phyloP scores from a whole-genome alignment of 2,797 vertebrate genomes.

The Aldrovandia affinis region DNA sequence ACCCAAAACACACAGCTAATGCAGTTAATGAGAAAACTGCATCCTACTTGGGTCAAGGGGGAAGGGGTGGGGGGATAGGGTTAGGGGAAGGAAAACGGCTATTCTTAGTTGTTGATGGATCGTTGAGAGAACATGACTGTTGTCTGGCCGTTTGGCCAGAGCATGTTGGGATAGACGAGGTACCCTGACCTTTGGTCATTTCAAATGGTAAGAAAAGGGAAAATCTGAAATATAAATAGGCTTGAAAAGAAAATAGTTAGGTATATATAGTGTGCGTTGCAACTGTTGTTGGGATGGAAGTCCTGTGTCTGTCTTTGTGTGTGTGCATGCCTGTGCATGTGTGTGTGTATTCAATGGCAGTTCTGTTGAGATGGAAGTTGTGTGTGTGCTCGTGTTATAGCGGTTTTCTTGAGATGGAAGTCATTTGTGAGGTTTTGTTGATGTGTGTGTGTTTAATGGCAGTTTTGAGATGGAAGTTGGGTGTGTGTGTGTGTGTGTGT shows the following conservation, averaged over 20 bases:
- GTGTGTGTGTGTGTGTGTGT: too few relatives aligned
- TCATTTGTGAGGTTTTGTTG: too few relatives aligned
- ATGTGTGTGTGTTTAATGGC: too few relatives aligned
- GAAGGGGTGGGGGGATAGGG: too few relatives aligned
- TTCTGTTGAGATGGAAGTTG: constrained; percentile 31
- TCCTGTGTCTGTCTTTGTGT: neutral
- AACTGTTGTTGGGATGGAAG: neutral
- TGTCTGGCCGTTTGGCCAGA: neutral
- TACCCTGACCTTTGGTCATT: neutral
- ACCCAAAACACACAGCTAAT: constrained; percentile 15
- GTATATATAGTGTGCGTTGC: neutral
- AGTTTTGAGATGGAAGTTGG: too few relatives aligned
- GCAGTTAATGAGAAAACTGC: constrained; percentile 18
- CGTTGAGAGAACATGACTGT: neutral
- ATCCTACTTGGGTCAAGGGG: neutral
- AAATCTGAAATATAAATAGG: too few relatives aligned
- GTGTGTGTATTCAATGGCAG: constrained; percentile 14
- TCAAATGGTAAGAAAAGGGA: too few relatives aligned
- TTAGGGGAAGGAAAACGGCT: neutral
- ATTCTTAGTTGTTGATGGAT: neutral
- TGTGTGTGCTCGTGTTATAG: too few relatives aligned
- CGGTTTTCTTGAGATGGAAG: constrained; percentile 16
- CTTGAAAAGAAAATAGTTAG: neutral
- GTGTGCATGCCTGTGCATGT: constrained; percentile 24
- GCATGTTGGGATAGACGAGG: neutral